phyloP scores from a whole-genome alignment of 2,888 invertebrate species.

The Papilio gigon region DNA sequence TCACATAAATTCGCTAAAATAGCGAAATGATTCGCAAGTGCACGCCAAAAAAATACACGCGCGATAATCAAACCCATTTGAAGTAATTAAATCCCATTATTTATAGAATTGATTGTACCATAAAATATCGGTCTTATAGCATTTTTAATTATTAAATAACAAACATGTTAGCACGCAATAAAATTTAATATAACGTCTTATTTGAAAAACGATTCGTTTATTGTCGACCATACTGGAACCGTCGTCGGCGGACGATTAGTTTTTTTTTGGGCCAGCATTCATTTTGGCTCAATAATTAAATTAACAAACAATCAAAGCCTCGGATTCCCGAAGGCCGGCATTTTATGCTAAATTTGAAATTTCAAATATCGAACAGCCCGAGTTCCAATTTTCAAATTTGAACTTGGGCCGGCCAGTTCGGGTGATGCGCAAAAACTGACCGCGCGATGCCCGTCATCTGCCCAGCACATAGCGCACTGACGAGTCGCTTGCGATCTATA shows the following conservation, averaged over 20 bases:
- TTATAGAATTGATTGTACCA: neutral
- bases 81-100: neutral
- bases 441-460: constrained; percentile 79
- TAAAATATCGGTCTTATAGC: neutral
- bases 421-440: constrained; percentile 80
- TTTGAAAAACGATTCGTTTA: constrained; percentile 12
- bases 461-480: constrained; percentile 51
- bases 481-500: constrained; percentile 51
- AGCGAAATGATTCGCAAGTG: no score
- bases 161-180: constrained; percentile 8
- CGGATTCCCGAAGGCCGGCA: constrained; percentile 53
- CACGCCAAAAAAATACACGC: neutral
- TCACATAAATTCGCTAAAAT: no score
- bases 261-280: constrained; percentile 26
- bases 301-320: constrained; percentile 50
- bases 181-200: constrained; percentile 32
- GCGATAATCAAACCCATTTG: neutral
- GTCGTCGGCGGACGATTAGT: neutral
- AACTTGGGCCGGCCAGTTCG: constrained; percentile 82
- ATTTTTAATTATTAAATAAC: constrained; percentile 18
- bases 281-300: constrained; percentile 45
- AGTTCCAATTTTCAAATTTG: constrained; percentile 82
- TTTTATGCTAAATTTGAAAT: constrained; percentile 76
- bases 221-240: neutral
- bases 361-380: constrained; percentile 77